Percentiles rank a stretch among this genome's conserved stretches.
These are phyloP conservation scores for Apamea crenata DNA, from an alignment of 2,888 invertebrate species.

Conservation along the genomic window DNA sequence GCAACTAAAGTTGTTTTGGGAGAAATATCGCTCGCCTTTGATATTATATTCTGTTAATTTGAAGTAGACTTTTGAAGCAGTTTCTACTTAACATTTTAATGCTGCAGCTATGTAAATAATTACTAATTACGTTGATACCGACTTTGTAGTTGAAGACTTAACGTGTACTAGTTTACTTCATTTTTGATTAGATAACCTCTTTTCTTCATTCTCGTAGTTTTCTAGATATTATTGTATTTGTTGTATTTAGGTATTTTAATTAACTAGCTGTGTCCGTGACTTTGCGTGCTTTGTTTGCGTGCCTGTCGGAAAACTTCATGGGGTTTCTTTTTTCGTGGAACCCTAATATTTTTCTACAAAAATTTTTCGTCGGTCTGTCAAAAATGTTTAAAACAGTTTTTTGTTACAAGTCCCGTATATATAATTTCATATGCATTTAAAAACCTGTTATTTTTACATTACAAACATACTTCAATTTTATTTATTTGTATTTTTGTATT, in stretches of 20 bases:
- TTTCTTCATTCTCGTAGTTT: neutral
- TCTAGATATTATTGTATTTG: neutral
- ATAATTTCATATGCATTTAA: too few relatives aligned
- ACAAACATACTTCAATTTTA: too few relatives aligned
- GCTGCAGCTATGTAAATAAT: constrained; percentile 14
- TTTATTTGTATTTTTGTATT: too few relatives aligned
- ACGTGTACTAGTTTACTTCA: too few relatives aligned
- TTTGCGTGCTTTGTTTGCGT: neutral
- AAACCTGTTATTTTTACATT: too few relatives aligned
- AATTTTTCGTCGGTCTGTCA: neutral
- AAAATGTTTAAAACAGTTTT: neutral
- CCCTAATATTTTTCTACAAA: neutral
- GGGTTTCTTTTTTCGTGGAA: neutral
- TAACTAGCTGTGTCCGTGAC: neutral
- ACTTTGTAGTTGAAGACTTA: neutral
- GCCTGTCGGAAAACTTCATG: neutral
- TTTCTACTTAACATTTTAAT: constrained; percentile 7
- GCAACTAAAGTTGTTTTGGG: constrained; percentile 46
- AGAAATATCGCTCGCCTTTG: constrained; percentile 43
- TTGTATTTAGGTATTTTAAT: too few relatives aligned
- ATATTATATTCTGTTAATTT: constrained; percentile 48
- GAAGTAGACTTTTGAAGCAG: constrained; percentile 9
- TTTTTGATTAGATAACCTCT: neutral
- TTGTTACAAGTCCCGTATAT: too few relatives aligned
- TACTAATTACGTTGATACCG: neutral